Evolutionary conservation across 2,797 vertebrate species (phyloP).

Genomic region (Acanthurus leucopareius): DNA sequence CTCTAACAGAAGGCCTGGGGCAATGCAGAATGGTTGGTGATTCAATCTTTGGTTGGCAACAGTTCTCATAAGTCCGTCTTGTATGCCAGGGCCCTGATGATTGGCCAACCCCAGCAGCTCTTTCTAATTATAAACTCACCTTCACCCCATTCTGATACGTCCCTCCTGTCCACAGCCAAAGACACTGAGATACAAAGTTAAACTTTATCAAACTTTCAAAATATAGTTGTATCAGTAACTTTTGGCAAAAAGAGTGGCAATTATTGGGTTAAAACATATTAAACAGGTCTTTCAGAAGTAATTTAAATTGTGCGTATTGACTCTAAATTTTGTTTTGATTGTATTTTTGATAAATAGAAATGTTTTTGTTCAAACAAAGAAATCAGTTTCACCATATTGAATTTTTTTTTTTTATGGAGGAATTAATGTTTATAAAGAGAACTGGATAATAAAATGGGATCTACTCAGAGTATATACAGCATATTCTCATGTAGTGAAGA

Average conservation of each 20-base stretch:
- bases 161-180: not conserved
- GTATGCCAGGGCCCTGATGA: constrained; percentile 15
- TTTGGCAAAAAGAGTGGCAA: too few relatives aligned
- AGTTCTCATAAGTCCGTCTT: constrained; percentile 10
- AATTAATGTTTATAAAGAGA: constrained; percentile 1
- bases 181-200: not conserved
- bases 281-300: too few relatives aligned
- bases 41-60: not conserved
- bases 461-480: not conserved
- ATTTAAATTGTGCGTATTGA: not conserved
- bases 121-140: constrained; percentile 51
- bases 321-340: not conserved
- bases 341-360: not conserved
- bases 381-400: not conserved
- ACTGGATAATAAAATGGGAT: not conserved
- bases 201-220: not conserved
- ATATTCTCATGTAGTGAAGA: not conserved
- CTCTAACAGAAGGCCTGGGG: not conserved
- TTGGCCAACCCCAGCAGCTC: not conserved
- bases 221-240: too few relatives aligned
- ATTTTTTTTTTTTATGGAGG: constrained; percentile 22
- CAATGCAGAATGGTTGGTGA: not conserved
- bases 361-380: not conserved
- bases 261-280: not conserved
- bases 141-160: not conserved